Evolutionary conservation across 2,888 invertebrate genomes (phyloP), one percentile per base, ranked within the genome.

Genomic region (Drosophila engyochracea): DNA sequence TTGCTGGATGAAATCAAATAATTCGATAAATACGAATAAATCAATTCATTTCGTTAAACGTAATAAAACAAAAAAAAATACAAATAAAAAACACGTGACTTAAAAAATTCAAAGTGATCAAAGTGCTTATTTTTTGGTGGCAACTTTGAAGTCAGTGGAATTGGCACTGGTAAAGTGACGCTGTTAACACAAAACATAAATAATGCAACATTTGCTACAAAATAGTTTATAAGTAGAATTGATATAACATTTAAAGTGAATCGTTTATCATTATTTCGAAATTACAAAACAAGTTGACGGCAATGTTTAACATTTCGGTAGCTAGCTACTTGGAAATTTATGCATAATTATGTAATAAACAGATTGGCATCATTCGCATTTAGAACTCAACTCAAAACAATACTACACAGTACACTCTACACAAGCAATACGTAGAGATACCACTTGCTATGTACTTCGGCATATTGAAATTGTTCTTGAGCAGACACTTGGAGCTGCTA

Each of bases 271-370:
- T 52, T 44, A 3, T 52, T 28, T 4, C 1, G 10, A 19, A 47
- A 53, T 58, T 67, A 12, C 12, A 22, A 33, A 22, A 68, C 58
- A 74, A 51, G 62, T 52, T 74, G 33, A 54, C 25, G 28, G 35
- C 25, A 51, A 35, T 52, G 60, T 63, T 41, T 39, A 60, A 52
- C 51, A 74, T 66, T 74, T 69, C 74, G 49, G 74, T 74, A 74
- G 74, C 74, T 30, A 30, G 28, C 25, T 39, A 28, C 31, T 25
- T 31, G 22, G 12, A n/a, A 35, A 35, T 37, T 44, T 39, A 58
- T 71, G 71, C 62, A 71, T 70, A 68, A 68, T 68, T 70, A 72
- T 60, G 59, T 64, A 71, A 58, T 58, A 58, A 33, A n/a, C 47
- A 72, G 68, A 68, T 74, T 74, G 67, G 41, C 53, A 58, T 47